Evolutionary conservation across 2,888 invertebrate genomes (phyloP), one percentile per base, ranked within the genome.

Genomic region (Drosophila mimica): DNA sequence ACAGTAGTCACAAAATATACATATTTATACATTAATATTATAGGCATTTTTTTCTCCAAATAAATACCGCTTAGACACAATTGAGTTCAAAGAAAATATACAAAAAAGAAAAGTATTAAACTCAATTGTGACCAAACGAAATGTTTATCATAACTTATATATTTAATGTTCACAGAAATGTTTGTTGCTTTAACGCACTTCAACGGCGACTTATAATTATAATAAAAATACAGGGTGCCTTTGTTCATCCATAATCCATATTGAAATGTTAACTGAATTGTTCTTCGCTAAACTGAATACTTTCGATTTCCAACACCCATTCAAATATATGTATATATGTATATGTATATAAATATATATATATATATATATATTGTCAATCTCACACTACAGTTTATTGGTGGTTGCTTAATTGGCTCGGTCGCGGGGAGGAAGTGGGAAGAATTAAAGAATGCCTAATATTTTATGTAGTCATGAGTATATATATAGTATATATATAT

Each of bases 1-100:
- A 76, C 69, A 87, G 88, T 87, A 80, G 78, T 88, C 73, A 88
- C 88, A 85, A 85, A 85, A 89, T 69, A 83, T 74, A 65, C 53
- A 71, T n/a, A 54, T 11, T 17, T 62, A 73, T 68, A 72, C 54
- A 67, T 60, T 70, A 76, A 69, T 76, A 61, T 53, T 72, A 58
- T 43, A 40, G 46, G 53, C 59, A 78, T 62, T 60, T 58, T 13
- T 2, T 38, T 36, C 11, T 17, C 34, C 11, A 79, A 77, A 70
- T 61, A 70, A 66, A 81, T 73, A 64, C 17, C 61, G 78, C 20
- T 56, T 34, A 53, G 64, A 56, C 77, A 76, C 81, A 78, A 76
- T 76, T 81, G 77, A 64, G 63, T 34, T 17, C 36, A 59, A 38
- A 46, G 54, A 31, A 69, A 54, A 59, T 25, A 25, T 25, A 8